A percentile compares a stretch with the other conserved stretches of the same genome.
These are phyloP conservation scores for Argynnis bischoffii DNA, from an alignment of 2,888 invertebrate species.

Conservation along the genomic window DNA sequence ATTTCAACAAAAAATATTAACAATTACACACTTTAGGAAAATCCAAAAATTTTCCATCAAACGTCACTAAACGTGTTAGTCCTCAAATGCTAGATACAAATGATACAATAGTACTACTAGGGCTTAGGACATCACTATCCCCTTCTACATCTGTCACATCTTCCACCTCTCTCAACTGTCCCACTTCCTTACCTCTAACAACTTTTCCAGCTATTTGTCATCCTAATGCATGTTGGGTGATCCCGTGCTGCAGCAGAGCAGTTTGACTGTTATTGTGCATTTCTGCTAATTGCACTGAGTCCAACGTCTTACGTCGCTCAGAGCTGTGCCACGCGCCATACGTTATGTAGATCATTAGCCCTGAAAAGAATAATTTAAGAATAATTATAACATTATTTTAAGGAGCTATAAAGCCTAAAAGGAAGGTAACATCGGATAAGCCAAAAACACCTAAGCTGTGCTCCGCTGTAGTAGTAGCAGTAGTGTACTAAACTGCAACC, in stretches of 20 bases:
- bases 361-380: conserved; percentile 60
- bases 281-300: conserved; percentile 56
- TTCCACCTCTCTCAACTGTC: not conserved
- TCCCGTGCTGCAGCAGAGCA: conserved; percentile 56
- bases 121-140: conserved; percentile 47
- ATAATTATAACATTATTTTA: too few species aligned
- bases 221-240: conserved; percentile 60
- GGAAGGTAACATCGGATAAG: too few species aligned
- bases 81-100: conserved; percentile 66
- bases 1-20: too few species aligned
- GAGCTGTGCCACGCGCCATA: conserved; percentile 88
- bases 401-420: too few species aligned
- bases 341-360: conserved; percentile 86
- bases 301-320: conserved; percentile 66
- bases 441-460: too few species aligned
- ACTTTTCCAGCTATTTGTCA: conserved; percentile 49
- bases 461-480: too few species aligned
- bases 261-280: conserved; percentile 69
- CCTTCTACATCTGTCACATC: conserved; percentile 3
- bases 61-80: too few species aligned
- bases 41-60: too few species aligned
- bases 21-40: too few species aligned
- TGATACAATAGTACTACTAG: conserved; percentile 62
- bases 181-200: not conserved
- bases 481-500: too few species aligned